Evolutionary conservation across 1,140 invertebrate genomes (phyloP), one percentile per base, ranked within the genome.

Genomic region (Eriocheir sinensis): DNA sequence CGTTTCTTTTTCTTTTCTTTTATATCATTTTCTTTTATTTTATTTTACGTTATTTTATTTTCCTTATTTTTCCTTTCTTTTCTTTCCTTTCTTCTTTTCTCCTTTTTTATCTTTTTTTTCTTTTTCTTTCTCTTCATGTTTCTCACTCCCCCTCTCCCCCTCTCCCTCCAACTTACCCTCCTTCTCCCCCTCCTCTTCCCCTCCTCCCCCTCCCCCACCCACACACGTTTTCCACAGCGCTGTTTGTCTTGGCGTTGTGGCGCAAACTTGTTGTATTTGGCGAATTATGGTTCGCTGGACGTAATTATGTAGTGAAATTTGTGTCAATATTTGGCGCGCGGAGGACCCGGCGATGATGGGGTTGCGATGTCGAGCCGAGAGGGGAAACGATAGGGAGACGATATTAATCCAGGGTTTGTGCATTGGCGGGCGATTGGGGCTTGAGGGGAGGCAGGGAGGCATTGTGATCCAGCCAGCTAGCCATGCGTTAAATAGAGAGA

Each of bases 251-350:
- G 90, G 90, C 60, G 30, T 41, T 41, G 60, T 40, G 41, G 30
- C 90, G 30, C 60, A 72, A 80, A 44, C 72, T 81, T 88, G 38
- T 81, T 79, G 79, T 92, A 92, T 92, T 92, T 92, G 91, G 40
- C 44, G n/a, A 85, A 81, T 92, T 92, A 92, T 92, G 91, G 79
- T 92, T 44, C 41, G 30, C 38, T 85, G 32, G 30, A 92, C 91
- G 91, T 83, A 81, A 92, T 92, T 92, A 92, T 92, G 91, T 41
- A 41, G 83, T 44, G 40, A 81, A 92, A 92, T 92, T 92, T 92
- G 38, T 83, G 91, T 92, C 34, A 92, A 92, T 92, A 92, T 92
- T 92, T 53, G 91, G 21, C 9, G 79, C 40, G n/a, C 21, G 17
- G 80, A 92, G 38, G 17, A 83, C 60, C 72, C 36, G 44, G 44